A percentile compares a stretch with the other conserved stretches of the same genome.
Conservation (phyloP, 2,888 invertebrate species). For the Syritta pipiens region DNA sequence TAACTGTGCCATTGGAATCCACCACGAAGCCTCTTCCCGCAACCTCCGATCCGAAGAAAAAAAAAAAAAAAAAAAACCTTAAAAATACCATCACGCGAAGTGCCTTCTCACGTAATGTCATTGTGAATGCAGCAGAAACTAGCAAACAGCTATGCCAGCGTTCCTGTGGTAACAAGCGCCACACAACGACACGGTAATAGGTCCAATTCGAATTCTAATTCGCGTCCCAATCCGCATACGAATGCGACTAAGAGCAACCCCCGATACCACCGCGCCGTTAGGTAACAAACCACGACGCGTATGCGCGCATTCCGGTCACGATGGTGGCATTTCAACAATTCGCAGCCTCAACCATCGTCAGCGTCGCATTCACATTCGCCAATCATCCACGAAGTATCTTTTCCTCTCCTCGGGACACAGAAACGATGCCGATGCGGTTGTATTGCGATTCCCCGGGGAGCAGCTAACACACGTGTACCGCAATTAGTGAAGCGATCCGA, state of each 20-base stretch:
- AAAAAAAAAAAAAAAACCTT: too few species aligned
- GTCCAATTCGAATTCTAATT: conserved; percentile 42
- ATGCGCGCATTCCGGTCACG: conserved; percentile 60
- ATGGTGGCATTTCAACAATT: conserved; percentile 68
- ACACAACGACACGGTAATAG: conserved; percentile 26
- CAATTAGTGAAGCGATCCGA: conserved; percentile 60
- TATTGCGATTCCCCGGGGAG: conserved; percentile 25
- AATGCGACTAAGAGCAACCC: conserved; percentile 10
- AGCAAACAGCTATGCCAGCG: conserved; percentile 11
- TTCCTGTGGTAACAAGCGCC: conserved; percentile 47
- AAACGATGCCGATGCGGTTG: background rate
- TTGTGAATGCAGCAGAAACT: conserved; percentile 39
- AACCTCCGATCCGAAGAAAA: too few species aligned
- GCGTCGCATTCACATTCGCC: conserved; percentile 52
- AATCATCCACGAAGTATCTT: conserved; percentile 55
- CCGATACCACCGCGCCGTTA: conserved; percentile 57
- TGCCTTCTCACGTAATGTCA: conserved; percentile 64
- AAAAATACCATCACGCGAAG: conserved; percentile 64
- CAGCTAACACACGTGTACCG: conserved; percentile 41
- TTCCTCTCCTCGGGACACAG: conserved; percentile 1
- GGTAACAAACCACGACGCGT: conserved; percentile 57
- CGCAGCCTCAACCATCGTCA: background rate
- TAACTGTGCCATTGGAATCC: too few species aligned
- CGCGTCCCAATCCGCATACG: conserved; percentile 29
- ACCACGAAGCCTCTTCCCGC: too few species aligned